Conservation (phyloP, 2,888 invertebrate species). For the Maniola hyperantus region DNA sequence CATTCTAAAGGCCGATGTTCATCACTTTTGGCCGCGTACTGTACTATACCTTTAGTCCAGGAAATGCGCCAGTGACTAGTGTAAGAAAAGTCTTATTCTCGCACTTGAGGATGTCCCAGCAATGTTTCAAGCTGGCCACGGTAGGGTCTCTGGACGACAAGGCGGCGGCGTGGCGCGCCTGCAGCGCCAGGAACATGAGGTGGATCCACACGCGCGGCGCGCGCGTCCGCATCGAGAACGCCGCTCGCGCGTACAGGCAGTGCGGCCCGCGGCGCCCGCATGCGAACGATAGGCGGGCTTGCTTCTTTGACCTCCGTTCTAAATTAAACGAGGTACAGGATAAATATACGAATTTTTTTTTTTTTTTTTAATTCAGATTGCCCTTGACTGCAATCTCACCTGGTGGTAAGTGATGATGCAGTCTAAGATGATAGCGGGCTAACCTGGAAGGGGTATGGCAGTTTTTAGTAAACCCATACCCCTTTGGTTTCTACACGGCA, state of each 20-base stretch:
- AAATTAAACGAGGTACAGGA: background rate
- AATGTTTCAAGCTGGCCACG: conserved; percentile 92
- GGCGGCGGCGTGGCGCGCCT: conserved; percentile 90
- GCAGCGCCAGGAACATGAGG: conserved; percentile 96
- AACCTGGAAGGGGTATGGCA: too few relatives aligned
- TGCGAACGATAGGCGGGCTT: conserved; percentile 93
- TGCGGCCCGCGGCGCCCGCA: conserved; percentile 92
- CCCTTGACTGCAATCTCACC: too few relatives aligned
- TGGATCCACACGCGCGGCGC: conserved; percentile 96
- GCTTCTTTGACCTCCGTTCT: conserved; percentile 92
- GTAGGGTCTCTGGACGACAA: conserved; percentile 91
- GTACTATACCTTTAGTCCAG: conserved; percentile 91
- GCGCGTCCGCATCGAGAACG: conserved; percentile 90
- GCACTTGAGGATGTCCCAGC: conserved; percentile 97
- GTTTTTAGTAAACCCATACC: too few relatives aligned
- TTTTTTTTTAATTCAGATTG: too few relatives aligned
- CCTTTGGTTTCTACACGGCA: too few relatives aligned
- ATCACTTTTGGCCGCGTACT: too few relatives aligned
- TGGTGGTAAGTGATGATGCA: too few relatives aligned
- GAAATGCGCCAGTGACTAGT: conserved; percentile 96
- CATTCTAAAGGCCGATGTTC: too few relatives aligned
- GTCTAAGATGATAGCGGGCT: too few relatives aligned
- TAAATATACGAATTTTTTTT: background rate
- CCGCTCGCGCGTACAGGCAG: conserved; percentile 92
- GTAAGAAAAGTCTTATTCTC: conserved; percentile 95